Conservation (phyloP, 2,888 invertebrate species). For the Oscheius sp. region DNA sequence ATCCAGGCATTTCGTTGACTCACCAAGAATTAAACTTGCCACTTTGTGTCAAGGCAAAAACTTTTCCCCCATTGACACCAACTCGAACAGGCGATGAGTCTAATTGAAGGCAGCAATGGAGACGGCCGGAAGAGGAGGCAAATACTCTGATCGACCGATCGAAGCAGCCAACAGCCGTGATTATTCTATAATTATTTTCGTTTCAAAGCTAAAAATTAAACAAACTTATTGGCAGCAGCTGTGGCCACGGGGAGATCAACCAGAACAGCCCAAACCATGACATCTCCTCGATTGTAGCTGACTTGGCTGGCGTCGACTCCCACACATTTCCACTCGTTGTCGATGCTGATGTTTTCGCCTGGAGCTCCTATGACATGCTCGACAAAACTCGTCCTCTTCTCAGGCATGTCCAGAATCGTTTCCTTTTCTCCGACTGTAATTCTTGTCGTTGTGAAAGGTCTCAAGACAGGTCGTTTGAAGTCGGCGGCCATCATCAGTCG, state of each 20-base stretch:
- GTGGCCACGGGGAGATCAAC: conserved; percentile 44
- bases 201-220: neutral
- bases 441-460: conserved; percentile 41
- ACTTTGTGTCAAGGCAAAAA: conserved; percentile 47
- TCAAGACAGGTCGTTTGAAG: conserved; percentile 45
- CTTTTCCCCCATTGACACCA: conserved; percentile 47
- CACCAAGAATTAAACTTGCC: conserved; percentile 51
- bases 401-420: conserved; percentile 50
- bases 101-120: conserved; percentile 40
- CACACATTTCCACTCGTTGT: conserved; percentile 49
- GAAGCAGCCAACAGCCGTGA: conserved; percentile 46
- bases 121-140: conserved; percentile 39
- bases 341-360: conserved; percentile 40
- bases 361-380: conserved; percentile 34
- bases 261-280: conserved; percentile 41
- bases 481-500: conserved; percentile 28
- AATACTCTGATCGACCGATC: conserved; percentile 50
- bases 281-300: conserved; percentile 3
- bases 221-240: conserved; percentile 49
- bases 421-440: conserved; percentile 41
- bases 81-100: conserved; percentile 48
- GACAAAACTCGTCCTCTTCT: conserved; percentile 37
- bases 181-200: conserved; percentile 25
- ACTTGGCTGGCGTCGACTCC: conserved; percentile 45
- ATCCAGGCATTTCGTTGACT: conserved; percentile 5